These are phyloP conservation scores for Ianthella basta DNA, from an alignment of 37 sponge, comb jelly and placozoan genomes.

Conservation along the genomic window DNA sequence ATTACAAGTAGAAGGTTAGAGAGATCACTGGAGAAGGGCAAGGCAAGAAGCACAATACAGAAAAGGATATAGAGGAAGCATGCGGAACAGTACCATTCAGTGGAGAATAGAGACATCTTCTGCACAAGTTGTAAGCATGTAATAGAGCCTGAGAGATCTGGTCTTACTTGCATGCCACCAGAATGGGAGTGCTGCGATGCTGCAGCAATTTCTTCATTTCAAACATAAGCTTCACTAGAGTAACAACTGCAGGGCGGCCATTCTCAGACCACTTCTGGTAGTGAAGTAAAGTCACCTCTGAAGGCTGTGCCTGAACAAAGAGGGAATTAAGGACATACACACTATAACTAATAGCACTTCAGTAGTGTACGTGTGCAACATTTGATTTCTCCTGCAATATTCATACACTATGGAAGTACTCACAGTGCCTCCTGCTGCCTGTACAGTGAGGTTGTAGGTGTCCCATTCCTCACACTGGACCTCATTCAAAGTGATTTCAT, in stretches of 20 bases:
- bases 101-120: too few species aligned
- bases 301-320: not conserved
- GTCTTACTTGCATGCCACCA: conserved; percentile 39
- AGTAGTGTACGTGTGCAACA: too few species aligned
- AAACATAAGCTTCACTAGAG: not conserved
- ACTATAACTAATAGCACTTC: too few species aligned
- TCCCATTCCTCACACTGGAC: not conserved
- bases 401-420: too few species aligned
- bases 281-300: conserved; percentile 6
- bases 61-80: too few species aligned
- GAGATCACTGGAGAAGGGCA: too few species aligned
- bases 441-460: not conserved
- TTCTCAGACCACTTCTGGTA: not conserved
- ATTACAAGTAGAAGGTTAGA: too few species aligned
- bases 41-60: too few species aligned
- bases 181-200: not conserved
- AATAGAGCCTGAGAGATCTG: not conserved
- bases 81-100: too few species aligned
- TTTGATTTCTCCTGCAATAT: too few species aligned
- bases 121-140: too few species aligned
- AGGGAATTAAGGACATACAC: too few species aligned
- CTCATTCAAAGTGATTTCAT: not conserved
- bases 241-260: not conserved
- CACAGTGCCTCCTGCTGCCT: not conserved
- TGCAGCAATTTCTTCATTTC: not conserved